Conservation (phyloP, 1,140 invertebrate species). For the Trichoplusia ni region DNA sequence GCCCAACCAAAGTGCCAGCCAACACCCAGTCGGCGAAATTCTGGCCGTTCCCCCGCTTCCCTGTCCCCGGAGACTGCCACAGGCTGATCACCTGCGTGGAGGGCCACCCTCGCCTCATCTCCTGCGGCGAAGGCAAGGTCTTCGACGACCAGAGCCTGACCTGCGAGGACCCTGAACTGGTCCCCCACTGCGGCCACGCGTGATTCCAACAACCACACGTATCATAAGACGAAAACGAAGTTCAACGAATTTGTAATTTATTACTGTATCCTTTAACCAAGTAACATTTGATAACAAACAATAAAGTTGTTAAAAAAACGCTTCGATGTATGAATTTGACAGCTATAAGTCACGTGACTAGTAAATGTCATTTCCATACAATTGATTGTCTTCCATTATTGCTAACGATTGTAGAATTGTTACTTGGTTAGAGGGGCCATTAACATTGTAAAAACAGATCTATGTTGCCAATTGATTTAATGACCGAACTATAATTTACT, state of each 20-base stretch:
- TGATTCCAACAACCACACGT: constrained; percentile 40
- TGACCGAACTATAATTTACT: no score
- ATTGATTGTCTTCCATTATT: no score
- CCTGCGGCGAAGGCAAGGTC: constrained; percentile 92
- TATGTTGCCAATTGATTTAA: no score
- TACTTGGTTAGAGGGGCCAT: no score
- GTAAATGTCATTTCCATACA: no score
- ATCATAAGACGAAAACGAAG: constrained; percentile 47
- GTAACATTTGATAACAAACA: no score
- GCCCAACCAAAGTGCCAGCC: constrained; percentile 90
- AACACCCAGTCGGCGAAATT: constrained; percentile 90
- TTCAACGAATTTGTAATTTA: not conserved
- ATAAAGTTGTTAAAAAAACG: no score
- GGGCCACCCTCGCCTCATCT: constrained; percentile 91
- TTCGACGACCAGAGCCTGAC: constrained; percentile 91
- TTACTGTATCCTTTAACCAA: no score
- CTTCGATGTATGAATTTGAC: no score
- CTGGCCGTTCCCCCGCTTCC: constrained; percentile 94
- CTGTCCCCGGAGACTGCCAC: constrained; percentile 91
- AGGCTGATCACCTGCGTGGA: constrained; percentile 94
- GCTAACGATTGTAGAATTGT: no score
- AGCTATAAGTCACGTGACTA: no score
- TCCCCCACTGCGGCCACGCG: constrained; percentile 82
- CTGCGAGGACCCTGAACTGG: constrained; percentile 91
- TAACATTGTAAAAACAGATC: no score